Base-by-base conservation (phyloP, 2,888 invertebrate species). In the Hoplodrina blanda region DNA sequence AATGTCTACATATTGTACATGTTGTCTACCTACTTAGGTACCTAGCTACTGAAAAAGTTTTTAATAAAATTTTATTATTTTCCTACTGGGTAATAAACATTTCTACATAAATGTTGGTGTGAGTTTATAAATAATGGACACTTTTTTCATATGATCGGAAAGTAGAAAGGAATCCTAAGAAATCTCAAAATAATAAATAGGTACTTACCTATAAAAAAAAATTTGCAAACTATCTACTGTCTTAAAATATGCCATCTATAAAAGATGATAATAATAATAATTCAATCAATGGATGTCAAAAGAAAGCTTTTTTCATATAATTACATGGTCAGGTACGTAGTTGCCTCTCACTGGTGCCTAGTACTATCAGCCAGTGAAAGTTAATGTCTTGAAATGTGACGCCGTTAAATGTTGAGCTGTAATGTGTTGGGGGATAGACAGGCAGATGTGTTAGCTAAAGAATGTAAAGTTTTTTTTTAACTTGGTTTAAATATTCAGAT, bases 351-450 rank as follows among this genome's bases (percentile, higher is more conserved):
- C 80, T 64, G 20, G 73, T 69, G 55, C 62, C 50, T 70, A 70
- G 70, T 57, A 72, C 70, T 66, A 64, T 63, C 65, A 70, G 57
- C 62, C 25, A 69, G 82, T 82, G 83, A 82, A 82, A 82, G 82
- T 74, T 74, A 70, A 78, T 80, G 68, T 69, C 66, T 77, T 60
- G 20, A 72, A 76, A 69, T 70, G 53, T 74, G 62, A 61, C 6
- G 46, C 56, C 2, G 0, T 71, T 74, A 69, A 67, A 61, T 64
- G 55, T 64, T 64, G 19, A 61, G 17, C 50, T 60, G n/a, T 62
- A 11, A 67, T 56, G 37, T 77, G 50, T 19, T 62, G n/a, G 49
- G 17, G 55, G 30, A 15, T 56, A 37, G 37, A 37, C 37, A 54
- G n/a, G 30, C 30, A 54, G 11, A 49, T 10, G 13, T 56, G 10